phyloP scores from a whole-genome alignment of 2,888 invertebrate species.

The Drosophila longiperda region DNA sequence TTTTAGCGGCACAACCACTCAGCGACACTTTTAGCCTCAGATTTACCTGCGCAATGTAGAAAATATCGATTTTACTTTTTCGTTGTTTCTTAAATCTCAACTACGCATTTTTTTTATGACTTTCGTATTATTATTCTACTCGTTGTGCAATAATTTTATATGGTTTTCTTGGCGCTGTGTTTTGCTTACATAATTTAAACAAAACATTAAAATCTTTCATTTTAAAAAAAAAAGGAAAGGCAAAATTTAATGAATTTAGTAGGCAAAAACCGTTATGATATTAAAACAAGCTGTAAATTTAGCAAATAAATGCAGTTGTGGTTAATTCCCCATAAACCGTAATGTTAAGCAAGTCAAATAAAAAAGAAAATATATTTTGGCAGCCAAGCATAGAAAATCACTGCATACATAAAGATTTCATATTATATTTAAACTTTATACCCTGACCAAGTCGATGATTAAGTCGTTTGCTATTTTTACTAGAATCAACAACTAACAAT shows the following conservation, averaged over 20 bases:
- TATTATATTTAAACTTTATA: not conserved
- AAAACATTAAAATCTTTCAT: not conserved
- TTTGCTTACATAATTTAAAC: not conserved
- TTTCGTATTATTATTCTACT: not conserved
- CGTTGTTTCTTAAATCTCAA: constrained; percentile 14
- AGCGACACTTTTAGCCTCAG: constrained; percentile 26
- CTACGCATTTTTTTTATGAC: not conserved
- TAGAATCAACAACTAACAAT: constrained; percentile 17
- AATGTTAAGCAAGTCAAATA: not conserved
- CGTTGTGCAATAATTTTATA: not conserved
- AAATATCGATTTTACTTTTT: constrained; percentile 39
- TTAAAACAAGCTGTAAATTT: too few species aligned
- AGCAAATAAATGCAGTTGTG: not conserved
- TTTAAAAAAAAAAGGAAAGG: not conserved
- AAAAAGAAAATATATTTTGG: not conserved
- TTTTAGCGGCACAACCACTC: constrained; percentile 23
- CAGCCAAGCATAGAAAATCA: not conserved
- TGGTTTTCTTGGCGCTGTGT: not conserved
- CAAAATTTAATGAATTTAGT: not conserved
- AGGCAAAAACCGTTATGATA: too few species aligned
- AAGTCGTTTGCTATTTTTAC: constrained; percentile 5
- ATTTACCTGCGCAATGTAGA: constrained; percentile 41
- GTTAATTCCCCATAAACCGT: too few species aligned
- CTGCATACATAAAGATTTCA: not conserved
- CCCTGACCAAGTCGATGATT: not conserved